phyloP scores from a whole-genome alignment of 1,140 invertebrate genomes.

The Anastrepha ludens region DNA sequence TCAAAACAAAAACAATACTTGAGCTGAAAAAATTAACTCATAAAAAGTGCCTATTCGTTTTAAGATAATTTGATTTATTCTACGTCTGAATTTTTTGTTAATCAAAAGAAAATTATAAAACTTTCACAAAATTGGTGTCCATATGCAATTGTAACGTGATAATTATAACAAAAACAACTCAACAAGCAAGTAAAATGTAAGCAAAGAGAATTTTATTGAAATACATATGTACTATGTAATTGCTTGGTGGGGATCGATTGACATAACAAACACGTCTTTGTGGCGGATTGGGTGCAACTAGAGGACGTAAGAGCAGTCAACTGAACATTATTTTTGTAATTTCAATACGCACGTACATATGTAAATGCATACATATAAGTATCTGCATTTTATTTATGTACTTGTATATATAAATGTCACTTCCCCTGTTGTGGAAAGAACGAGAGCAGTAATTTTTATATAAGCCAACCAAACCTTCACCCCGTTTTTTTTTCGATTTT shows the following conservation, averaged over 20 bases:
- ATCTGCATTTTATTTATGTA: not conserved
- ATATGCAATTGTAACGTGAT: slow-evolving; percentile 40
- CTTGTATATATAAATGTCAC: not conserved
- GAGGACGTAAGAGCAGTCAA: no score
- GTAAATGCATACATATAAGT: not conserved
- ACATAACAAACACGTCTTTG: not conserved
- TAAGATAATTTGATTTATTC: not conserved
- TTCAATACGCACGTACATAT: not conserved
- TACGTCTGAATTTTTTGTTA: slow-evolving; percentile 2
- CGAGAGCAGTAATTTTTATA: slow-evolving; percentile 12
- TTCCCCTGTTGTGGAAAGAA: slow-evolving; percentile 1
- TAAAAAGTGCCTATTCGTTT: not conserved
- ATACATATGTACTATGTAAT: no score
- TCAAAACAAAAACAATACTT: not conserved
- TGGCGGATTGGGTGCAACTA: no score
- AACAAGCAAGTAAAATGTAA: slow-evolving; percentile 3
- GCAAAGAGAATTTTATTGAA: not conserved
- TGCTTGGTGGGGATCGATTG: not conserved
- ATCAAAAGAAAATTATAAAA: slow-evolving; percentile 33
- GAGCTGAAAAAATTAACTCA: no score
- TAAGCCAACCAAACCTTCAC: not conserved
- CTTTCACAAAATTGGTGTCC: not conserved
- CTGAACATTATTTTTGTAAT: not conserved
- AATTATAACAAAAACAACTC: slow-evolving; percentile 38
- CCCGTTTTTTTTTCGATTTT: not conserved